Evolutionary conservation across 2,888 invertebrate genomes (phyloP), one percentile per base, ranked within the genome.

Genomic region (Cryptocheilus praepositus): DNA sequence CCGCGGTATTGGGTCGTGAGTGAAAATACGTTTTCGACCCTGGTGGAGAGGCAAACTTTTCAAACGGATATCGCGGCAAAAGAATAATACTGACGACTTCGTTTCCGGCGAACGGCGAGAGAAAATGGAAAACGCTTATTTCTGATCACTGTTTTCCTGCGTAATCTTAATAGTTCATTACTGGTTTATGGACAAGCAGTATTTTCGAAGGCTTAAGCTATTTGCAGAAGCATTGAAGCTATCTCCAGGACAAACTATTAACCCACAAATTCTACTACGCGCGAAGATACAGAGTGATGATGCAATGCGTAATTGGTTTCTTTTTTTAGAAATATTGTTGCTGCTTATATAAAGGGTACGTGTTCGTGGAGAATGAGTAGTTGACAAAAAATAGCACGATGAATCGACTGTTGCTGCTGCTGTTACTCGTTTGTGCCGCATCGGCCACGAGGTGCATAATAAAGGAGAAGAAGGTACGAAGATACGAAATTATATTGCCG

Each of bases 401-500:
- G 71, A 65, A 2, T 19, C 69, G 63, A 21, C 52, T 76, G 44
- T 55, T 71, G 56, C 61, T 79, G 13, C 11, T 79, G 21, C 51
- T 67, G 36, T 53, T 74, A 61, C 43, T 84, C n/a, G 69, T 68
- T 46, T 76, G 67, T 60, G 54, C 67, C 55, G 54, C 65, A 3
- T 68, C 62, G 28, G 63, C 74, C 21, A 73, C 73, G 45, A 63
- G 69, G n/a, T 74, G 81, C 64, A 25, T 75, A 51, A 65, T 73
- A 52, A 51, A 66, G 18, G 73, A 78, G 58, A 66, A 72, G 62
- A 81, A 82, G 81, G 83, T 82, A 83, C 77, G 66, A 57, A 73
- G 63, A 75, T 77, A 71, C 73, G 65, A 75, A 54, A 74, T 82
- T 61, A 70, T 65, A 36, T 65, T 79, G 58, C 74, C 77, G 46